Percentiles rank a stretch among this genome's conserved stretches.
These are phyloP conservation scores for Falco punctatus DNA, from an alignment of 2,113 vertebrate species.

Conservation along the genomic window DNA sequence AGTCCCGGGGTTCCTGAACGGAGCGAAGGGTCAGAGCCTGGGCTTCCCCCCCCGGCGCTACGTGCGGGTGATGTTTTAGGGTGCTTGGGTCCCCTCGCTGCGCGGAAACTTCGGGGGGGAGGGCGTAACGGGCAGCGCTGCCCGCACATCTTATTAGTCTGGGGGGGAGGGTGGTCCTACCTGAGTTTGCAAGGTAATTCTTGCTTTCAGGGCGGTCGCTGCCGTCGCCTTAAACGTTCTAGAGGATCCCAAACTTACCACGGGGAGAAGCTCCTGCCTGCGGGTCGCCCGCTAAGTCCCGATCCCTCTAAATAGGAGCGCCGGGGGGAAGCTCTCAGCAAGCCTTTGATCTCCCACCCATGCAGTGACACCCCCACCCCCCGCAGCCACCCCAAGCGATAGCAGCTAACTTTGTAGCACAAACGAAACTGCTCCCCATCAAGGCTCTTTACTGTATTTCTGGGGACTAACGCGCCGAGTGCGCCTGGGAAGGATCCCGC, in stretches of 20 bases:
- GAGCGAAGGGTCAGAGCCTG: neutral
- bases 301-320: neutral
- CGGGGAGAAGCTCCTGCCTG: neutral
- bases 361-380: neutral
- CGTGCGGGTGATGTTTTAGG: neutral
- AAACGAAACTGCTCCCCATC: neutral
- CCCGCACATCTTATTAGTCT: neutral
- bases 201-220: neutral
- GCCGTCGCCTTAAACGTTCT: neutral
- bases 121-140: neutral
- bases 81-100: neutral
- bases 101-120: neutral
- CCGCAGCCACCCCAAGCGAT: neutral
- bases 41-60: neutral
- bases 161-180: neutral
- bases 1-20: neutral
- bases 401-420: slow-evolving; percentile 35
- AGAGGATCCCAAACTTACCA: neutral
- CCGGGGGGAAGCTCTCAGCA: neutral
- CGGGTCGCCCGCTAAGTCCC: slow-evolving; percentile 5
- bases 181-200: slow-evolving; percentile 20
- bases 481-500: neutral
- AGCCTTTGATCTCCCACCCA: neutral
- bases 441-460: neutral
- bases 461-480: neutral